phyloP scores from a whole-genome alignment of 23 tunicate genomes.

The Styela clava region DNA sequence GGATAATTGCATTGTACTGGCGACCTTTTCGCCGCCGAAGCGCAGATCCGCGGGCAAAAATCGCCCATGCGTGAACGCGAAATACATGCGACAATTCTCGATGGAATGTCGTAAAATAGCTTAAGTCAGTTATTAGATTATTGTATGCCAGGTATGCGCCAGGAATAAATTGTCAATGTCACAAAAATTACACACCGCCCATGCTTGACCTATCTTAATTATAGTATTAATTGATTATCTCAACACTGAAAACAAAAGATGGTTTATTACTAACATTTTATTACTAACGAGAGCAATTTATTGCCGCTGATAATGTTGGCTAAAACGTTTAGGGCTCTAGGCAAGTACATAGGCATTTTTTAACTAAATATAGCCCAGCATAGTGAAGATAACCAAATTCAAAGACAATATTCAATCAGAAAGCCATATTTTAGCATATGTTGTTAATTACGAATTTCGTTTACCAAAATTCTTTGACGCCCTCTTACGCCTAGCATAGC shows the following conservation, averaged over 20 bases:
- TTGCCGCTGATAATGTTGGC: background rate
- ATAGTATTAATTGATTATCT: background rate
- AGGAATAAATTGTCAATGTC: too few species aligned
- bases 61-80: background rate
- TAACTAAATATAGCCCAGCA: too few species aligned
- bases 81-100: background rate
- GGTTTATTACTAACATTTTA: background rate
- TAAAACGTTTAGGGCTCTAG: background rate
- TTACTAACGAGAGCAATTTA: background rate
- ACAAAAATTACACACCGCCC: background rate
- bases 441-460: too few species aligned
- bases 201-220: background rate
- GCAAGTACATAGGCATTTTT: background rate
- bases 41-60: background rate
- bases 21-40: background rate
- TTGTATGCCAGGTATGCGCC: too few species aligned
- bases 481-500: too few species aligned
- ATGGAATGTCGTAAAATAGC: background rate
- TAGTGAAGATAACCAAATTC: too few species aligned
- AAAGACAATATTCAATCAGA: too few species aligned
- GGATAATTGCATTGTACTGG: background rate
- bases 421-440: too few species aligned
- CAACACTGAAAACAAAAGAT: background rate
- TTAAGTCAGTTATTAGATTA: too few species aligned
- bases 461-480: too few species aligned